Conservation (phyloP, 2,797 vertebrate genomes). For the Prunella strophiata region DNA sequence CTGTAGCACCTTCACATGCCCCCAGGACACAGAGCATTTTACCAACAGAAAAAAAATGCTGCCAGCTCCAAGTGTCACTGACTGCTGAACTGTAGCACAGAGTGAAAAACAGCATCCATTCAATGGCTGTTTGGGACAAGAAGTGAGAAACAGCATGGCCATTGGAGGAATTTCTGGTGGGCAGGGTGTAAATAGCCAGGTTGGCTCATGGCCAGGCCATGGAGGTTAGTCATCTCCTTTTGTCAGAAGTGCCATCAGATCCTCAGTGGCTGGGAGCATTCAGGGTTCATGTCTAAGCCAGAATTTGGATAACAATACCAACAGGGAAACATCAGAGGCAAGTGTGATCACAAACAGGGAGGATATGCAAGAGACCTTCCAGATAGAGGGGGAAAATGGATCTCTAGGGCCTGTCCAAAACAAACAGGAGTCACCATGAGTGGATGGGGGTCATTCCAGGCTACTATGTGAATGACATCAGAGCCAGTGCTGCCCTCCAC, state of each 20-base stretch:
- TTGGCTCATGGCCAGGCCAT: not conserved
- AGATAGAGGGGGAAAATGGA: not conserved
- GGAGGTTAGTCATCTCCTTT: not conserved
- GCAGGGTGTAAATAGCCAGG: not conserved
- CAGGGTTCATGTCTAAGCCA: not conserved
- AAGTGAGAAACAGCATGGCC: not conserved
- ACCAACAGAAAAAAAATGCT: not conserved
- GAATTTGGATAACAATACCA: not conserved
- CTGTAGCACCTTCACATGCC: not conserved
- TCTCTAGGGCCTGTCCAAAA: conserved; percentile 27
- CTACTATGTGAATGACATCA: not conserved
- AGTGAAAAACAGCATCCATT: not conserved
- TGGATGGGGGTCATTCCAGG: conserved; percentile 55
- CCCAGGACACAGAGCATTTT: not conserved
- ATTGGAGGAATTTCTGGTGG: conserved; percentile 42
- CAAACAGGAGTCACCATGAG: conserved; percentile 46
- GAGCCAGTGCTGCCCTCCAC: not conserved
- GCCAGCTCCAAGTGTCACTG: not conserved
- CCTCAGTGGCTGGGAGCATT: not conserved
- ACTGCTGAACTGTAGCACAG: not conserved
- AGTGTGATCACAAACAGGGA: conserved; percentile 40
- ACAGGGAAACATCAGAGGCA: conserved; percentile 28
- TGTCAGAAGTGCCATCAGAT: not conserved
- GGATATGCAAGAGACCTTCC: conserved; percentile 14
- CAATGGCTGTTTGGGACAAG: not conserved